Base-by-base conservation (phyloP, 2,113 vertebrate species). In the Paradoxurus hermaphroditus region DNA sequence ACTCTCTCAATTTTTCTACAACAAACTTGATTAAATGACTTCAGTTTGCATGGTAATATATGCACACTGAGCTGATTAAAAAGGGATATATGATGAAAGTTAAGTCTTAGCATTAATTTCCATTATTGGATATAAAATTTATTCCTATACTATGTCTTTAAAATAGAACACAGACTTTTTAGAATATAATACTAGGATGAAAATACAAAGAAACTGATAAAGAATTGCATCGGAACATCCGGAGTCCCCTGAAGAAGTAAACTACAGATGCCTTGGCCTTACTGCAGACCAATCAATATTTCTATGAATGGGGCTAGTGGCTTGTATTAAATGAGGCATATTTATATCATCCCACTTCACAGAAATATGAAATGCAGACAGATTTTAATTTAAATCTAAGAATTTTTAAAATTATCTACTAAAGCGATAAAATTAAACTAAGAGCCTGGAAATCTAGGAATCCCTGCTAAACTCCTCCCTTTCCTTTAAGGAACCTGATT, bases 71-170 rank as follows among this genome's bases (percentile, higher is more conserved):
- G 90, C 10, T 86, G 82, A 82, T 53, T 78, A 81, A 83, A 92
- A 96, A n/a, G 39, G 25, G 39, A 67, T 29, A 93, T 19, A 91
- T 15, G 23, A 87, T 39, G 19, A 53, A 86, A 75, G 36, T 46
- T 91, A 83, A 86, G 27, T 59, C 18, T n/a, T 36, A 44, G 27
- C 25, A 89, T 46, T 65, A 91, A 62, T 89, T 90, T 94, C 86
- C 56, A 90, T 62, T 94, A 79, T 70, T 86, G 75, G 94, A 86
- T 27, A 96, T 46, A 87, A 97, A 63, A 34, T 56, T 36, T 72
- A n/a, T 12, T 91, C 49, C 49, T 73, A 78, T 41, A 94, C 56
- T 29, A 85, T 29, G 25, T 25, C n/a, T 86, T 92, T 65, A 78
- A 95, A 94, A 92, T 72, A 86, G 5, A 89, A 53, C 27, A 29